phyloP scores from a whole-genome alignment of 1,140 invertebrate genomes.

The Augochlora pura region DNA sequence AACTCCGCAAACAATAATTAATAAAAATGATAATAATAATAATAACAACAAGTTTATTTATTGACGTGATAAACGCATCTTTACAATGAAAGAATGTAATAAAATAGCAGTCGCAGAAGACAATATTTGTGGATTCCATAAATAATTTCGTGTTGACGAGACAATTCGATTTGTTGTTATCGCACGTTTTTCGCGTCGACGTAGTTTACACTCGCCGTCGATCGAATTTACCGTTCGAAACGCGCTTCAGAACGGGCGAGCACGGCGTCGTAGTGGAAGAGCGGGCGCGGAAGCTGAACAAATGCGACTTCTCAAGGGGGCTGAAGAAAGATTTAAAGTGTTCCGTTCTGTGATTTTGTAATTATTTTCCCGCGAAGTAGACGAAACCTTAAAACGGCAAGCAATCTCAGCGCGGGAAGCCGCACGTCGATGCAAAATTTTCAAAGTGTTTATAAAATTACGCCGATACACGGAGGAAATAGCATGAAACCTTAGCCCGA shows the following conservation, averaged over 20 bases:
- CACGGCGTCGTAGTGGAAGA: background rate
- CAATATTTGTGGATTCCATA: no score
- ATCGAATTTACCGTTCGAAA: background rate
- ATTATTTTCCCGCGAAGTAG: conserved; percentile 75
- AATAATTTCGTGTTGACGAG: no score
- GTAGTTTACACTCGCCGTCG: background rate
- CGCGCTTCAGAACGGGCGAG: background rate
- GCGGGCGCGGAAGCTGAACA: conserved; percentile 46
- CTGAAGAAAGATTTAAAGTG: conserved; percentile 57
- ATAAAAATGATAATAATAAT: no score
- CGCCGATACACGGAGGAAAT: conserved; percentile 72
- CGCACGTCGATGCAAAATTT: conserved; percentile 76
- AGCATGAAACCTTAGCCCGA: conserved; percentile 70
- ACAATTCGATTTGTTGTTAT: no score
- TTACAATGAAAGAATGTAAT: no score
- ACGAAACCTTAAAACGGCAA: conserved; percentile 73
- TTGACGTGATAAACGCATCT: no score
- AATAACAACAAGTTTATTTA: no score
- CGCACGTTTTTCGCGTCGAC: background rate
- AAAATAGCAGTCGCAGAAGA: no score
- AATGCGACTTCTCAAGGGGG: conserved; percentile 39
- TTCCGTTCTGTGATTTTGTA: conserved; percentile 73
- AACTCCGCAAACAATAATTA: no score
- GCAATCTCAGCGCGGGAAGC: conserved; percentile 77
- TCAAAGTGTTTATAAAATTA: conserved; percentile 82